Evolutionary conservation across 1,140 invertebrate species (phyloP).

Genomic region (Bombus terrestris): DNA sequence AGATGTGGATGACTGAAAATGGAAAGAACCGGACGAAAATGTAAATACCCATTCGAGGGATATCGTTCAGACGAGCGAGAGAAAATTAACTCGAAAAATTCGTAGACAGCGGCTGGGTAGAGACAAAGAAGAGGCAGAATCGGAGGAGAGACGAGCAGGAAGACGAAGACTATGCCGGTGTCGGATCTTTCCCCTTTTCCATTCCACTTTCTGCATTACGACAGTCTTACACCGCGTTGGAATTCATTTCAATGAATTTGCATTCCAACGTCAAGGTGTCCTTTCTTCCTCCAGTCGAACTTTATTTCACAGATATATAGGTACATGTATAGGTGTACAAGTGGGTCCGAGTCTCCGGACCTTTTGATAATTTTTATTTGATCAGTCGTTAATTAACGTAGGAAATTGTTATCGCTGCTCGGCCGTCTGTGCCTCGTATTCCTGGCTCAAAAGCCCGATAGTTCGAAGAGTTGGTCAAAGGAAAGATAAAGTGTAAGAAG

Average conservation of each 20-base stretch:
- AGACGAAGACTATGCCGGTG: conserved; percentile 10
- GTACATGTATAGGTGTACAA: neutral
- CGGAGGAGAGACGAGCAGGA: neutral
- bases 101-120: conserved; percentile 32
- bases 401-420: conserved; percentile 49
- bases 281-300: neutral
- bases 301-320: neutral
- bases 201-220: conserved; percentile 56
- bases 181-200: conserved; percentile 21
- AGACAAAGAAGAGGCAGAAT: conserved; percentile 30
- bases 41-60: conserved; percentile 60
- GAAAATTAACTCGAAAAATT: conserved; percentile 73
- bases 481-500: neutral
- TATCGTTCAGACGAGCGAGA: conserved; percentile 50
- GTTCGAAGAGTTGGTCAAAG: neutral
- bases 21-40: conserved; percentile 56
- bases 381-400: conserved; percentile 63
- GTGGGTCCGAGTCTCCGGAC: conserved; percentile 23
- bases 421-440: too few species aligned
- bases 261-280: conserved; percentile 58
- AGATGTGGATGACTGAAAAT: neutral
- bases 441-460: neutral
- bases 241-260: conserved; percentile 77
- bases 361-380: conserved; percentile 63
- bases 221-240: conserved; percentile 71